Evolutionary conservation across 2,113 vertebrate genomes (phyloP), one percentile per base, ranked within the genome.

Genomic region (Nanorana parkeri): DNA sequence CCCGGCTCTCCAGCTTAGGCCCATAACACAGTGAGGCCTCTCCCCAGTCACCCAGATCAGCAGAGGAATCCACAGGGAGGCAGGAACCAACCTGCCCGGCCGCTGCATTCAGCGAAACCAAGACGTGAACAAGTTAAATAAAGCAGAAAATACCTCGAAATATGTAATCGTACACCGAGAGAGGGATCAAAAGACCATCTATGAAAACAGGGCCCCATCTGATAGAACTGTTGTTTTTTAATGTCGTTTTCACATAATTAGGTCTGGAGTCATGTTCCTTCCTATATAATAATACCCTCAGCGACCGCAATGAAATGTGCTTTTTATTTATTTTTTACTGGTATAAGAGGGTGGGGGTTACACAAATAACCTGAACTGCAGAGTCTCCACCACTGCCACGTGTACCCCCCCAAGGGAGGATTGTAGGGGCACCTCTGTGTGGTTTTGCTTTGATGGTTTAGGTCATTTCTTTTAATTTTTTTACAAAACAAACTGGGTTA

Each of bases 91-190:
- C 78, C 56, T 81, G 78, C 69, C 60, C 68, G 3, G 17, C 16
- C 16, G 8, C 41, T 29, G 41, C 78, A 61, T 61, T 73, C 58
- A 72, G 67, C 36, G 29, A 54, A 52, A 71, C 47, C 78, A 63
- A 36, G 60, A 71, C 28, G 56, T 51, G 68, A 73, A 60, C 68
- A 73, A 81, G 58, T 73, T 72, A 73, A 72, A 61, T 73, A 81
- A 81, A 72, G 60, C 67, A 81, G 60, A 81, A 72, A 63, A 81
- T 64, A 73, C 78, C 68, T 73, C 54, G 28, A 73, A 81, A 81
- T 72, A 72, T 81, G 68, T 64, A 64, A 81, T 36, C 28, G 24
- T 73, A 72, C 19, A 72, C 78, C 58, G 3, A 64, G 78, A 71
- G 72, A 64, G 58, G 60, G 58, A 81, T 81, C 68, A 81, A 81